Evolutionary conservation across 2,113 vertebrate genomes (phyloP).

Genomic region (Megaptera novaeangliae): DNA sequence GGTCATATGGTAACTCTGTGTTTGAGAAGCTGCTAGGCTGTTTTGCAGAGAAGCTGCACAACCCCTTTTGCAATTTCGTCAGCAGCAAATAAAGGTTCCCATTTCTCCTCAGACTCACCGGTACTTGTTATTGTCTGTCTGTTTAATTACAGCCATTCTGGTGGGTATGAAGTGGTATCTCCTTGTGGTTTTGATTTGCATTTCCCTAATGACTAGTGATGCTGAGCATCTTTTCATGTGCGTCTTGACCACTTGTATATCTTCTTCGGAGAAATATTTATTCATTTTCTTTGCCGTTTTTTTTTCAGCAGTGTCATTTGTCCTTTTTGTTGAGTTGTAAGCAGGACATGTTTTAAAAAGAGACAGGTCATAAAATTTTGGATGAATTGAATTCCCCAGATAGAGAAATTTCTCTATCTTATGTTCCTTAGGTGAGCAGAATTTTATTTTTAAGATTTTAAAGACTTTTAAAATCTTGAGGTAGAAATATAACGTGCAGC

Average conservation of each 20-base stretch:
- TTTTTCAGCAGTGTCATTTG: neutral
- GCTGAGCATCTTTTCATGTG: neutral
- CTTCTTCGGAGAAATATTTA: neutral
- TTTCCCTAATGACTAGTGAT: neutral
- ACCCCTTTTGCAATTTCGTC: neutral
- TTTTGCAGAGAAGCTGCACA: neutral
- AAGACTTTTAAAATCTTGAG: neutral
- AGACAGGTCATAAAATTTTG: neutral
- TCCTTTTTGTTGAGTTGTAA: neutral
- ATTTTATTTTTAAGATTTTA: neutral
- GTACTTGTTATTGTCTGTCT: neutral
- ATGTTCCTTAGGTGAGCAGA: neutral
- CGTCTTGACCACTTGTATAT: neutral
- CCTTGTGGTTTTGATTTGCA: neutral
- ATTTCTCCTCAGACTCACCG: neutral
- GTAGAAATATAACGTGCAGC: neutral
- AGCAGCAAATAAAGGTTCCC: neutral
- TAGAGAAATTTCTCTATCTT: neutral
- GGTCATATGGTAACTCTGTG: neutral
- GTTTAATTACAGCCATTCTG: neutral
- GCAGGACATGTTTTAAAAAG: neutral
- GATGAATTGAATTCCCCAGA: neutral
- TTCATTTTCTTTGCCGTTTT: neutral
- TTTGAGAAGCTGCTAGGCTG: neutral
- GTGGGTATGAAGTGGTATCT: neutral